Base-by-base conservation (phyloP, 1,140 invertebrate species). In the Maconellicoccus hirsutus region DNA sequence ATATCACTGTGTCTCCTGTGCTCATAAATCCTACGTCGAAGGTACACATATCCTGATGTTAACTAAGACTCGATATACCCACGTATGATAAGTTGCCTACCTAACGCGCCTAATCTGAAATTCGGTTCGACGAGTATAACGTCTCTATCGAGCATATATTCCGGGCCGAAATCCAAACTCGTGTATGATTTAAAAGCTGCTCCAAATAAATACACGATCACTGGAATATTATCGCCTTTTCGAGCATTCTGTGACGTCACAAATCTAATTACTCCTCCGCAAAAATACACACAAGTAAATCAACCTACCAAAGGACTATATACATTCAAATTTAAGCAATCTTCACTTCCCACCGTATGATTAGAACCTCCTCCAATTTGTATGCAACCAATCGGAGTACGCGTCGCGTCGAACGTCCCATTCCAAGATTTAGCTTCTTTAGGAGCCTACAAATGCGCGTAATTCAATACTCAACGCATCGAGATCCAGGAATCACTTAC, bases 91-190 rank as follows among this genome's bases (percentile, higher is more conserved):
- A n/a, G n/a, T 21, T 61, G n/a, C 63, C 76, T 75, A 83, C 83
- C 84, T 21, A 85, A 76, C 16, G 79, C 73, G 78, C 85, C 85
- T 71, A 89, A 83, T 79, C 92, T 84, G 76, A 90, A 94, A 78
- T 94, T 94, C 0, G 87, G 81, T 0, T 87, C 87, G 1, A 94
- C 88, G 0, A 93, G 81, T 7, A 94, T 78, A 1, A 93, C 81
- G 73, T 92, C 86, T 69, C 85, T 82, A 70, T 90, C 87, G 0
- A 93, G 79, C 0, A 94, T 77, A 73, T 85, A 85, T 74, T 91
- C 86, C 0, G 89, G 87, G 0, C 87, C 86, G 71, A 71, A 71
- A 0, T 83, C 70, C 19, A 73, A 29, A 6, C 66, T 38, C 0
- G 59, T 77, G 4, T 78, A 78, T 21, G 72, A 61, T 38, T 78